These are phyloP conservation scores for Ageneiosus marmoratus DNA, from an alignment of 2,113 vertebrate genomes.

Conservation along the genomic window DNA sequence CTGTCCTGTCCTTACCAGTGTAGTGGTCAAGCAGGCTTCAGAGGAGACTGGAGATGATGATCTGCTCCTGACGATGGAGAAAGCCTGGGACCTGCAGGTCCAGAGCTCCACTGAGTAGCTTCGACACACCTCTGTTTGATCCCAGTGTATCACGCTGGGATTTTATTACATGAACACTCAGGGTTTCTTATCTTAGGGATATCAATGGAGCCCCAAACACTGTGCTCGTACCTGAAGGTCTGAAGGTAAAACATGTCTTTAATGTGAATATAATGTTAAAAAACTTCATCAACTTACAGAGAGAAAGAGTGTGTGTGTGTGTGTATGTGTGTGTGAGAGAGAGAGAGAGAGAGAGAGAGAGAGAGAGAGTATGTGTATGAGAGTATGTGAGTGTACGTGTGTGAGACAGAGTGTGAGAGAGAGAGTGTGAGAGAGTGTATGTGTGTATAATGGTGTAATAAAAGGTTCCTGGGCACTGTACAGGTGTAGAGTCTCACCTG, in stretches of 20 bases:
- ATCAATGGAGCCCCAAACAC: not conserved
- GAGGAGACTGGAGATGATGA: slow-evolving; percentile 59
- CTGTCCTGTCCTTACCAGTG: slow-evolving; percentile 62
- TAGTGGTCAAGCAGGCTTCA: slow-evolving; percentile 58
- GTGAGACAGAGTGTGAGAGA: too few relatives aligned
- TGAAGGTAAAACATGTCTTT: not conserved
- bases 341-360: too few relatives aligned
- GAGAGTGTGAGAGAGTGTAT: too few relatives aligned
- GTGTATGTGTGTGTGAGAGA: too few relatives aligned
- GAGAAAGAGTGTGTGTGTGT: too few relatives aligned
- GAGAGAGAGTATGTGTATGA: too few relatives aligned
- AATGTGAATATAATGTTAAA: not conserved
- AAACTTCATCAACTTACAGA: too few relatives aligned
- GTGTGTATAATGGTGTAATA: too few relatives aligned
- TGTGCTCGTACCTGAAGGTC: not conserved
- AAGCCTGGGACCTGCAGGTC: slow-evolving; percentile 72
- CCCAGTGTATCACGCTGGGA: not conserved
- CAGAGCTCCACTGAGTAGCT: slow-evolving; percentile 19
- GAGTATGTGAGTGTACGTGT: too few relatives aligned
- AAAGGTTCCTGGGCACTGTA: too few relatives aligned
- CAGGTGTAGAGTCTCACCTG: slow-evolving; percentile 61
- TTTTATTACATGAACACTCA: not conserved
- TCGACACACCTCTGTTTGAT: not conserved
- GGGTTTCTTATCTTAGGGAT: too few relatives aligned
- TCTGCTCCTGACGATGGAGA: slow-evolving; percentile 69